These are phyloP conservation scores for Epinotia brunnichana DNA, from an alignment of 2,888 invertebrate species.

Conservation along the genomic window DNA sequence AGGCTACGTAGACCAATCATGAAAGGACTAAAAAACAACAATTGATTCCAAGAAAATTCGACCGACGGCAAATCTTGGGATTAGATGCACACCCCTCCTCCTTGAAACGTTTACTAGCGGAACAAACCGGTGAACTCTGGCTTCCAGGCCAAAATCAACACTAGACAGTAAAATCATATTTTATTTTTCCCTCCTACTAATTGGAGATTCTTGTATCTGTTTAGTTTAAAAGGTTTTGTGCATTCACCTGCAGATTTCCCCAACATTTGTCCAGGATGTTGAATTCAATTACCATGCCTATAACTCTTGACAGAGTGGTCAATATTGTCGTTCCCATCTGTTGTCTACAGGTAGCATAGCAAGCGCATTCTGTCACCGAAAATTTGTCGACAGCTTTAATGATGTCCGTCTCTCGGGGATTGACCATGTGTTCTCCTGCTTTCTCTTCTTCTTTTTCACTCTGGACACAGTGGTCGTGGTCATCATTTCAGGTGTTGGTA, in stretches of 20 bases:
- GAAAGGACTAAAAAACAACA: not conserved
- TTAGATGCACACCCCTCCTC: too few relatives aligned
- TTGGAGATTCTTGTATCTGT: too few relatives aligned
- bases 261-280: not conserved
- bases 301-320: too few relatives aligned
- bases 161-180: not conserved
- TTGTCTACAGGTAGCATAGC: not conserved
- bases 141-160: not conserved
- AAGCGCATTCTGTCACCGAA: not conserved
- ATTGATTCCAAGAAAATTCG: too few relatives aligned
- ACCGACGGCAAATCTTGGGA: too few relatives aligned
- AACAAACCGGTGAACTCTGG: not conserved
- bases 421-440: too few relatives aligned
- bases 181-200: not conserved
- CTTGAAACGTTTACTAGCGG: not conserved
- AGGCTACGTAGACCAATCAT: slow-evolving; percentile 4
- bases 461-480: too few relatives aligned
- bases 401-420: too few relatives aligned
- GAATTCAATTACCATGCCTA: not conserved
- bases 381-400: not conserved
- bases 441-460: too few relatives aligned
- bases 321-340: too few relatives aligned
- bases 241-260: not conserved
- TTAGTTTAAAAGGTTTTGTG: too few relatives aligned
- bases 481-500: too few relatives aligned